These are phyloP conservation scores for Leptestheria dahalacensis DNA, from an alignment of 1,140 invertebrate genomes.

Conservation along the genomic window DNA sequence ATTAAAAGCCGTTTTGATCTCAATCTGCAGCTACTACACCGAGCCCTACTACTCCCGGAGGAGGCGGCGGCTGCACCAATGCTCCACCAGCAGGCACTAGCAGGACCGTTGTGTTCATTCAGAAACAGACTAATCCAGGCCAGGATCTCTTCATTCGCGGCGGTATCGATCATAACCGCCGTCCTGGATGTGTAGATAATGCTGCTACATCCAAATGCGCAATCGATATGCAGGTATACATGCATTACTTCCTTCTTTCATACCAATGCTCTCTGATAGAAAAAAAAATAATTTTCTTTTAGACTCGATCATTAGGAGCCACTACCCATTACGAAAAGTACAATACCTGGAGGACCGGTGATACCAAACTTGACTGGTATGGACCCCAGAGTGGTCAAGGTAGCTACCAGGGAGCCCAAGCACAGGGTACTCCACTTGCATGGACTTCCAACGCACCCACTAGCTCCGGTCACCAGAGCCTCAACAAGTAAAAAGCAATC, in stretches of 20 bases:
- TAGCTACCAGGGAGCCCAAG: conserved; percentile 22
- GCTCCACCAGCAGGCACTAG: conserved; percentile 20
- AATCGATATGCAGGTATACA: conserved; percentile 27
- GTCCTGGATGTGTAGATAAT: conserved; percentile 18
- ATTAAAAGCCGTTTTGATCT: not conserved
- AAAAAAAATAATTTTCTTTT: not conserved
- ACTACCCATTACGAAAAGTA: conserved; percentile 27
- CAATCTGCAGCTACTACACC: not conserved
- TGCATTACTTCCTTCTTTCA: not conserved
- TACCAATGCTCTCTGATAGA: not conserved
- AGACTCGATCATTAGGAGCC: not conserved
- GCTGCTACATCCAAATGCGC: conserved; percentile 25
- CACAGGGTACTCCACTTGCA: conserved; percentile 29
- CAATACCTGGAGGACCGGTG: conserved; percentile 29
- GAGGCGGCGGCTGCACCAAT: conserved; percentile 17
- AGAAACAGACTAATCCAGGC: conserved; percentile 27
- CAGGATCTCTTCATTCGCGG: conserved; percentile 35
- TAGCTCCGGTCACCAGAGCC: conserved; percentile 25
- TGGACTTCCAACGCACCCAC: conserved; percentile 30
- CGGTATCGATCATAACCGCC: conserved; percentile 25
- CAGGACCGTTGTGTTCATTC: conserved; percentile 29
- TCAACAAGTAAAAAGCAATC: conserved; percentile 20
- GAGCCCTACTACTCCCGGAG: not conserved
- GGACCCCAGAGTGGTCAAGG: conserved; percentile 30
- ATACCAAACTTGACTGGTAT: conserved; percentile 31